Evolutionary conservation across 2,113 vertebrate genomes (phyloP).

Genomic region (Puffinus mauretanicus): DNA sequence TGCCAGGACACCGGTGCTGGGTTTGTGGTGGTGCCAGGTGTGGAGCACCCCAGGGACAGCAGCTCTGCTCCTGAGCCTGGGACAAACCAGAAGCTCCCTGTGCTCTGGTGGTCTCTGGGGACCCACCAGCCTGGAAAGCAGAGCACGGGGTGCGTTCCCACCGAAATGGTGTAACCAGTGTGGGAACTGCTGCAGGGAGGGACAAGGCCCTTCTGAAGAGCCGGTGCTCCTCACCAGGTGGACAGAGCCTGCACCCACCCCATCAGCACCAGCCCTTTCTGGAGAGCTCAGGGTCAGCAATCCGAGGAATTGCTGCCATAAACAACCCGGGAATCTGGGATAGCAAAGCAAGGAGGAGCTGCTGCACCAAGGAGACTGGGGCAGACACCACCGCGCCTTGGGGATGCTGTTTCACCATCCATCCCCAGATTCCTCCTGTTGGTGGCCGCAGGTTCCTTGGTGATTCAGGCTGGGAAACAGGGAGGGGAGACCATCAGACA

Average conservation of each 20-base stretch:
- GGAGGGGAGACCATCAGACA: background rate
- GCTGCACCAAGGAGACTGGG: background rate
- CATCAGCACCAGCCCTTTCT: background rate
- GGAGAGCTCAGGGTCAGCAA: background rate
- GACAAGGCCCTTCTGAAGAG: background rate
- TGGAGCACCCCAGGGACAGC: background rate
- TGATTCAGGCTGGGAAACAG: background rate
- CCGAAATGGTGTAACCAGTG: accelerated
- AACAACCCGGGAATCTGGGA: background rate
- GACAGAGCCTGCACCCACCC: background rate
- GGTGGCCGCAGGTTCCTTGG: background rate
- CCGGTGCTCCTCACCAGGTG: accelerated
- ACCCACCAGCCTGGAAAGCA: background rate
- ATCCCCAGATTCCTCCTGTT: background rate
- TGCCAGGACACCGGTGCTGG: background rate
- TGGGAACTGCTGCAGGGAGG: background rate
- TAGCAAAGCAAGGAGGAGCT: background rate
- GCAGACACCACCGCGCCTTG: background rate
- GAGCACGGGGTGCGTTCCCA: background rate
- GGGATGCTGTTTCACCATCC: background rate
- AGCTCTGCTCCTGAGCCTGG: background rate
- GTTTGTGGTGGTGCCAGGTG: background rate
- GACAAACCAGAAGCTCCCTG: background rate
- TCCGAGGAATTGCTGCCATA: background rate
- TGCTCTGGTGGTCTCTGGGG: background rate